Conservation (phyloP, 2,888 invertebrate genomes). For the Ganaspis brasiliensis region DNA sequence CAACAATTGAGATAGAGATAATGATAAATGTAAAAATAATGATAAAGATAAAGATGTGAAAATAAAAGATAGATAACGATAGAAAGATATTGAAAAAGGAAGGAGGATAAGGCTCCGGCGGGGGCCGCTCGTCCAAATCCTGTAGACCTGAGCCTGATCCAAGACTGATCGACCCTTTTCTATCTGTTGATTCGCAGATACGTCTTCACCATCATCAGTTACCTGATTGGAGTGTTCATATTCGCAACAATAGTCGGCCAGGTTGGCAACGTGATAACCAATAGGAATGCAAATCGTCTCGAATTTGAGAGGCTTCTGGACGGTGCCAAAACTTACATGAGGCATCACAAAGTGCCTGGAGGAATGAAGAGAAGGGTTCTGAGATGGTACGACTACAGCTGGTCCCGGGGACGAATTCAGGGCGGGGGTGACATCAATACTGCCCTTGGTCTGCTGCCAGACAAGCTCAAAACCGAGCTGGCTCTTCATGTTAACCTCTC, state of each 20-base stretch:
- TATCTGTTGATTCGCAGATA: conserved; percentile 85
- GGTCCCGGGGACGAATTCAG: conserved; percentile 97
- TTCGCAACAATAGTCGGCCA: conserved; percentile 99
- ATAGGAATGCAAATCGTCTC: conserved; percentile 96
- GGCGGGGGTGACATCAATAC: conserved; percentile 98
- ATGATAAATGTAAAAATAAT: neutral
- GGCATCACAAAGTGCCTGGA: conserved; percentile 97
- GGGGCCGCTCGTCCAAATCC: conserved; percentile 77
- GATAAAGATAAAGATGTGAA: neutral
- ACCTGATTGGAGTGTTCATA: conserved; percentile 98
- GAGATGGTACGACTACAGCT: conserved; percentile 98
- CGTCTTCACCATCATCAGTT: conserved; percentile 97
- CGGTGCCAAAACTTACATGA: conserved; percentile 98
- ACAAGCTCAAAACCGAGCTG: conserved; percentile 97
- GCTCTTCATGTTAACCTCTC: conserved; percentile 97
- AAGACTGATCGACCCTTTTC: conserved; percentile 69
- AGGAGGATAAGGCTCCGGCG: conserved; percentile 80
- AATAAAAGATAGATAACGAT: conserved; percentile 18
- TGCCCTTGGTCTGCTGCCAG: conserved; percentile 94
- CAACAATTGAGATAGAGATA: neutral
- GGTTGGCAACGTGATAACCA: conserved; percentile 98
- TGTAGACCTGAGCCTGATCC: conserved; percentile 67
- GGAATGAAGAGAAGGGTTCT: conserved; percentile 98
- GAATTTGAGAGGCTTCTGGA: conserved; percentile 97
- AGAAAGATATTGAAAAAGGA: conserved; percentile 62